Base-by-base conservation (phyloP, 1,140 invertebrate genomes). In the Leptopilina clavipes region DNA sequence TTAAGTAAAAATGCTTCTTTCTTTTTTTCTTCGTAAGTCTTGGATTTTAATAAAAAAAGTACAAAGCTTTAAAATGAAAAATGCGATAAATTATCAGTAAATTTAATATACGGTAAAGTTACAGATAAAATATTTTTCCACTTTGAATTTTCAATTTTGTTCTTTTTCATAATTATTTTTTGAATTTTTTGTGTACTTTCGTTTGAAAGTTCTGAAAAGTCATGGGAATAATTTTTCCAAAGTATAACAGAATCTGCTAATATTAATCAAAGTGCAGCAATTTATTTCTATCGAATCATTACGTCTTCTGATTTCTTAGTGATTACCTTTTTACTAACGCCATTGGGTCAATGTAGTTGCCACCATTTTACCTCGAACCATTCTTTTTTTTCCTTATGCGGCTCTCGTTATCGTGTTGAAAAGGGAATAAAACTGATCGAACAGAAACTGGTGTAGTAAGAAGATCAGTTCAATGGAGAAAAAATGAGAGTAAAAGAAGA, bases 281-380 rank as follows among this genome's bases (percentile, higher is more conserved):
- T 65, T 65, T 31, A 31, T 65, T 65, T 65, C n/a, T 14, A 65
- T 65, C 59, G 12, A 65, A 65, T 65, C 25, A 65, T 65, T 65
- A 65, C 25, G 14, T n/a, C 59, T 12, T 22, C 14, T 31, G 19
- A 25, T 31, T 65, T n/a, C 59, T 31, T 65, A 65, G 59, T 65
- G 22, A 65, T 65, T 65, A 65, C 59, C 25, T 65, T 65, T 65
- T 65, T 65, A 65, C 59, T 65, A 25, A 65, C 3, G 59, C 22
- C 22, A 65, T 65, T 65, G 25, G 59, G 25, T 65, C 59, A 65
- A 65, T 65, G 59, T 65, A 37, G 59, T 65, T 65, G 19, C 22
- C 59, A 12, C 59, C 19, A 17, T 31, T 65, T 59, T 31, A 65
- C 11, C 14, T 65, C 59, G 12, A 8, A 22, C 22, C 19, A 14